Percentiles rank a stretch among this genome's conserved stretches.
These are phyloP conservation scores for Loxodonta africana DNA, from an alignment of 2,113 vertebrate species.

Conservation along the genomic window DNA sequence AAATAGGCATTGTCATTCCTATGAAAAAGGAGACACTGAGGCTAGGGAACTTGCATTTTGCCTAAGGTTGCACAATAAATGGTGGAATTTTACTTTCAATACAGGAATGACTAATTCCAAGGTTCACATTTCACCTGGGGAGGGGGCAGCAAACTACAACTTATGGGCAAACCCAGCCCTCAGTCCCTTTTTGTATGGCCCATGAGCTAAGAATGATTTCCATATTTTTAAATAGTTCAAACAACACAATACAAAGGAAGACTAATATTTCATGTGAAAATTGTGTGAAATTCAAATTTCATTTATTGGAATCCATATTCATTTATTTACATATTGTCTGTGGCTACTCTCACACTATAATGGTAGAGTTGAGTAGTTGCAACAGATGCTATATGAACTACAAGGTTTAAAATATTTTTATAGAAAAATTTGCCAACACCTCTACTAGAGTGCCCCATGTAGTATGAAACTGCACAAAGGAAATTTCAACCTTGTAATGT, in stretches of 20 bases:
- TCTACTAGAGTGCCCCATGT: accelerated
- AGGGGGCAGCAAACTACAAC: neutral
- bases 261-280: neutral
- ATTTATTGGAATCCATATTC: neutral
- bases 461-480: neutral
- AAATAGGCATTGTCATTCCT: neutral
- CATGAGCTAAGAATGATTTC: neutral
- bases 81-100: neutral
- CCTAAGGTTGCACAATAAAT: neutral
- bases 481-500: neutral
- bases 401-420: constrained; percentile 23
- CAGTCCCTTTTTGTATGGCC: neutral
- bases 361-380: neutral
- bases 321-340: neutral
- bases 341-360: neutral
- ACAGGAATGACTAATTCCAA: neutral
- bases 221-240: neutral
- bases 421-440: neutral
- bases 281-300: neutral
- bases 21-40: neutral
- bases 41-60: neutral
- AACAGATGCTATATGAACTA: neutral
- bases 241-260: neutral
- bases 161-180: neutral
- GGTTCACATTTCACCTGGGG: neutral